phyloP scores from a whole-genome alignment of 2,797 vertebrate species.

The Masticophis lateralis region DNA sequence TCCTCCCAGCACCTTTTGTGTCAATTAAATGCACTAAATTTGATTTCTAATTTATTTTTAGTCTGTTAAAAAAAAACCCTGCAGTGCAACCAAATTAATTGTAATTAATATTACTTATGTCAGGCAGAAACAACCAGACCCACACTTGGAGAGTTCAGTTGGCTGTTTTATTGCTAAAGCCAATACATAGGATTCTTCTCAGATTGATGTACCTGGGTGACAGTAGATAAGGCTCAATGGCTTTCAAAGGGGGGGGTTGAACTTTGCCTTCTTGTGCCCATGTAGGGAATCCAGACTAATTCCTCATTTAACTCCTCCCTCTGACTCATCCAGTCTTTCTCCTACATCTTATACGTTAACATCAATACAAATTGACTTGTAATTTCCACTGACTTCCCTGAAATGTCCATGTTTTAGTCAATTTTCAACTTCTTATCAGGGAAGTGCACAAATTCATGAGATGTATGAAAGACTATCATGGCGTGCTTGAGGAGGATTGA shows the following conservation, averaged over 20 bases:
- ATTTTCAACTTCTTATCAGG: background rate
- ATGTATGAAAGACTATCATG: background rate
- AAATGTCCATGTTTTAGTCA: background rate
- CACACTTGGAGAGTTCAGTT: background rate
- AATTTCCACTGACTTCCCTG: background rate
- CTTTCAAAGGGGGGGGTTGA: background rate
- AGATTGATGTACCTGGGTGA: background rate
- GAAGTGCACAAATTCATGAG: background rate
- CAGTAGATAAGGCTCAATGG: background rate
- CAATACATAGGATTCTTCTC: background rate
- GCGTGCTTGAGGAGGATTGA: background rate
- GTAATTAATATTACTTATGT: background rate
- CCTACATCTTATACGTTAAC: background rate
- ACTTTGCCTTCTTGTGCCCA: background rate
- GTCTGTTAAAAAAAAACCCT: background rate
- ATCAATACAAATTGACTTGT: background rate
- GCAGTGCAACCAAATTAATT: background rate
- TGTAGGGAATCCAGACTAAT: background rate
- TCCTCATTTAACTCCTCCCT: background rate
- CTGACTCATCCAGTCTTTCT: background rate
- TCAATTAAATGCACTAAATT: background rate
- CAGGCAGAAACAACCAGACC: background rate
- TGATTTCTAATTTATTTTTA: background rate
- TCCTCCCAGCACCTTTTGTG: background rate
- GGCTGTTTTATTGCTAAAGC: background rate